Conservation (phyloP, 2,113 vertebrate genomes). For the Fukomys damarensis region DNA sequence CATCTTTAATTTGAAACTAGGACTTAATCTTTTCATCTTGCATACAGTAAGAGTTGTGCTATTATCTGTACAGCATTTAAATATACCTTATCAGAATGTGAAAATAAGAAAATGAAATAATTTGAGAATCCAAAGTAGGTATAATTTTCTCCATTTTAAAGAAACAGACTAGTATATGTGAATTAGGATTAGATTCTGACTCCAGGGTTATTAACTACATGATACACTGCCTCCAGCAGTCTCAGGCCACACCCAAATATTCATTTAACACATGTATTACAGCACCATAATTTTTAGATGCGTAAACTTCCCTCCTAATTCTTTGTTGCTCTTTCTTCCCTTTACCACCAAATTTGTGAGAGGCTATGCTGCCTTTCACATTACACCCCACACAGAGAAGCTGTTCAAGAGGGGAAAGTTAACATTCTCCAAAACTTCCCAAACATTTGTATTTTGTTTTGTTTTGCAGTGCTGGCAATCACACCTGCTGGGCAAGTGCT, state of each 20-base stretch:
- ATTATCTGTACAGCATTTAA: not conserved
- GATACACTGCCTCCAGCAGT: not conserved
- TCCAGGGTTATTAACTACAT: not conserved
- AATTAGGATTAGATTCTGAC: not conserved
- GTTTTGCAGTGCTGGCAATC: not conserved
- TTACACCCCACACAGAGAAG: not conserved
- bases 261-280: not conserved
- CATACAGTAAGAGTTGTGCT: not conserved
- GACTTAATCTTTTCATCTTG: not conserved
- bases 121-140: not conserved
- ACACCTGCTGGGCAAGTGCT: not conserved
- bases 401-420: not conserved
- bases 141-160: not conserved
- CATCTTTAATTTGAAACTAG: not conserved
- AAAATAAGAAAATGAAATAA: constrained; percentile 16
- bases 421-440: not conserved
- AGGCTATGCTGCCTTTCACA: not conserved
- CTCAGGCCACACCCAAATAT: not conserved
- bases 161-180: not conserved
- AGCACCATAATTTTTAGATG: not conserved
- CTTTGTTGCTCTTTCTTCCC: not conserved
- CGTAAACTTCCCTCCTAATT: not conserved
- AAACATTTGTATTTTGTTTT: not conserved
- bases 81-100: not conserved
- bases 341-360: not conserved